Conservation (phyloP, 1,140 invertebrate species). For the Melitaea cinxia region DNA sequence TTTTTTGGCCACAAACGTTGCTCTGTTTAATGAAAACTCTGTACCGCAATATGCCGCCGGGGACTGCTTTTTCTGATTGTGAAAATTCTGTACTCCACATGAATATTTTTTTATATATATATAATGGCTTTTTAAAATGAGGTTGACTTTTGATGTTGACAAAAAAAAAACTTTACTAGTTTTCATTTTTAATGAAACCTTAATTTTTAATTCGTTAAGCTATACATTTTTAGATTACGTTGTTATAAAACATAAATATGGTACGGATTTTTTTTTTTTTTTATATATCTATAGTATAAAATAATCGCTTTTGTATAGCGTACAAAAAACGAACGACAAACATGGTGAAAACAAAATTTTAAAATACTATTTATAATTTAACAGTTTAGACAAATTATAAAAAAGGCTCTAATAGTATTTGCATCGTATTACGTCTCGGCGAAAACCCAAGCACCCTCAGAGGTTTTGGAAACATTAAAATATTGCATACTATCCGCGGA, state of each 20-base stretch:
- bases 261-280: no score
- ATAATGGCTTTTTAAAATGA: constrained; percentile 15
- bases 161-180: neutral
- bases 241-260: no score
- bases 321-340: no score
- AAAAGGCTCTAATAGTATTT: neutral
- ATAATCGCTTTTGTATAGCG: no score
- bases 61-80: constrained; percentile 73
- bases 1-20: constrained; percentile 71
- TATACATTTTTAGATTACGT: no score
- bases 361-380: no score
- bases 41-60: constrained; percentile 71
- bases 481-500: constrained; percentile 59
- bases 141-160: neutral
- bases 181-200: no score
- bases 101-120: constrained; percentile 70
- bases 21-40: constrained; percentile 76
- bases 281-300: no score
- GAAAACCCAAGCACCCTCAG: constrained; percentile 12
- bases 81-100: constrained; percentile 59
- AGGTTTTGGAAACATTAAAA: constrained; percentile 58
- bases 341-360: no score
- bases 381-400: no score
- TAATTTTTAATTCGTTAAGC: no score
- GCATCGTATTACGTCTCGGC: neutral